phyloP scores from a whole-genome alignment of 2,888 invertebrate species.

The Drosophila prolongata region DNA sequence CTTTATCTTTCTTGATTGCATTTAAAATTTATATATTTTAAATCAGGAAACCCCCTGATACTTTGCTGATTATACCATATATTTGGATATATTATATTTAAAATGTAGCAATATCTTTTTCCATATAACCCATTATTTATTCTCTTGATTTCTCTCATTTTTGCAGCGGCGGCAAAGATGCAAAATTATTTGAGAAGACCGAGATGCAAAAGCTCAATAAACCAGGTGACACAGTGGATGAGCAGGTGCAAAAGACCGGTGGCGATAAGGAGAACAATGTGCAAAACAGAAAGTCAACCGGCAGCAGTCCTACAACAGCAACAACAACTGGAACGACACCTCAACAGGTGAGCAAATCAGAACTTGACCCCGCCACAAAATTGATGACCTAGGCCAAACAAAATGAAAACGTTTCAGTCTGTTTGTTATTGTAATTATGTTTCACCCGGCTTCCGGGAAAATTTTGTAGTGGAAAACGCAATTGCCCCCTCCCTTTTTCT shows the following conservation, averaged over 20 bases:
- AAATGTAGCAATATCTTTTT: not conserved
- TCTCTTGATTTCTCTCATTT: not conserved
- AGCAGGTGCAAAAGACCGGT: conserved; percentile 13
- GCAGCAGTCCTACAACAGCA: conserved; percentile 31
- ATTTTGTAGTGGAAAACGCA: conserved; percentile 9
- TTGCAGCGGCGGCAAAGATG: conserved; percentile 74
- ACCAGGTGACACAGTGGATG: conserved; percentile 33
- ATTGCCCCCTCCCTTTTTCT: not conserved
- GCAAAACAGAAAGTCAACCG: conserved; percentile 37
- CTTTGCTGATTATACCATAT: no score
- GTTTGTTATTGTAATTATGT: conserved; percentile 30
- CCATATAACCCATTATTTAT: not conserved
- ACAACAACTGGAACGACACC: conserved; percentile 19
- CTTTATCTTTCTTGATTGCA: no score
- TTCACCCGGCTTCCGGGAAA: conserved; percentile 25
- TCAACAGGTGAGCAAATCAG: conserved; percentile 57
- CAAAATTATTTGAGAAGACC: conserved; percentile 65
- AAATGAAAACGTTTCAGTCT: not conserved
- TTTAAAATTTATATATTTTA: no score
- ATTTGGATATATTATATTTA: no score
- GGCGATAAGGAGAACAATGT: conserved; percentile 37
- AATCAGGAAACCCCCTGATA: no score
- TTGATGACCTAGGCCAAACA: conserved; percentile 48
- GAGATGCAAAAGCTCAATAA: conserved; percentile 68
- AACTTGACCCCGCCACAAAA: conserved; percentile 32